These are phyloP conservation scores for Tipula confusa DNA, from an alignment of 2,888 invertebrate species.

Conservation along the genomic window DNA sequence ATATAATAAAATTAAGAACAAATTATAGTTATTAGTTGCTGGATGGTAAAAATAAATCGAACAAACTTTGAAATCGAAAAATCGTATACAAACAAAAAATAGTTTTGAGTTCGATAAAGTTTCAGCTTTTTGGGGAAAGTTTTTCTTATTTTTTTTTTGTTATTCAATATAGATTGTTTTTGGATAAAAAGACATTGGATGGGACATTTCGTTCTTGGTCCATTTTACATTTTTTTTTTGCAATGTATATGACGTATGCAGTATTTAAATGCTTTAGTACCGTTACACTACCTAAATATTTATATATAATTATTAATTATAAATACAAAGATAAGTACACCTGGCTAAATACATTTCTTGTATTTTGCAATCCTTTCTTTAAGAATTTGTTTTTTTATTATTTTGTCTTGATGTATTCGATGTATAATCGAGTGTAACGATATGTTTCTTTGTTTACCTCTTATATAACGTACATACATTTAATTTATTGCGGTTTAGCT, in stretches of 20 bases:
- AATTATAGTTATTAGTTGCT: slow-evolving; percentile 7
- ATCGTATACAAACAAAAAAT: too few species aligned
- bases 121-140: background rate
- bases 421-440: background rate
- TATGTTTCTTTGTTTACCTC: background rate
- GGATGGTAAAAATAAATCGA: background rate
- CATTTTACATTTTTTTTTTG: too few species aligned
- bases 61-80: background rate
- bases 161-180: background rate
- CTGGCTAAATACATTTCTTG: background rate
- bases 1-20: slow-evolving; percentile 3
- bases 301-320: background rate
- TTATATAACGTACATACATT: too few species aligned
- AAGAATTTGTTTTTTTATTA: too few species aligned
- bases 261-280: background rate
- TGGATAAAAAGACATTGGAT: background rate
- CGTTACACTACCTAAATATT: background rate
- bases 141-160: background rate
- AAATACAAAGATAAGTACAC: background rate
- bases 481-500: too few species aligned
- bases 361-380: background rate
- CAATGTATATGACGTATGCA: background rate
- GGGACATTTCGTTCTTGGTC: background rate
- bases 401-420: background rate
- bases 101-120: background rate